Evolutionary conservation across 2,888 invertebrate genomes (phyloP).

Genomic region (Scaptomyza flava): DNA sequence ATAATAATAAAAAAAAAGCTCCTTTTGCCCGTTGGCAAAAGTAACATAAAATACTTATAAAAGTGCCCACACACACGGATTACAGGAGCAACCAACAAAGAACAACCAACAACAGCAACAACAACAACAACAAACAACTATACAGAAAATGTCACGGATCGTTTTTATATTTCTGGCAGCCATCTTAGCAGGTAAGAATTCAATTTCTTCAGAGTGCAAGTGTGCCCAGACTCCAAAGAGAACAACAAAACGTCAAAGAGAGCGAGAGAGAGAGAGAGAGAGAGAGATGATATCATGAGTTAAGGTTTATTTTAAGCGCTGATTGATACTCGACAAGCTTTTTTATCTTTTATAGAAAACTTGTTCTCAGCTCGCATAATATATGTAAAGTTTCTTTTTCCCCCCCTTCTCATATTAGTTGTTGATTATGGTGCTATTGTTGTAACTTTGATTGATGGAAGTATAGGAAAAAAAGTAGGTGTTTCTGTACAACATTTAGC

Average conservation of each 20-base stretch:
- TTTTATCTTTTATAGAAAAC: slow-evolving; percentile 2
- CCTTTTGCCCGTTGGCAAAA: slow-evolving; percentile 44
- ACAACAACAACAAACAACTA: slow-evolving; percentile 12
- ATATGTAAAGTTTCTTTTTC: slow-evolving; percentile 16
- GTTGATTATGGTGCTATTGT: slow-evolving; percentile 17
- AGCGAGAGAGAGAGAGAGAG: neutral
- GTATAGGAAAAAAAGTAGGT: too few relatives aligned
- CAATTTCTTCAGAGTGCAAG: slow-evolving; percentile 18
- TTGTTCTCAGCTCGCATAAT: slow-evolving; percentile 8
- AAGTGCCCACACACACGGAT: slow-evolving; percentile 57
- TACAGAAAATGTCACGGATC: slow-evolving; percentile 72
- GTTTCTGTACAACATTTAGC: neutral
- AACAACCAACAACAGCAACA: slow-evolving; percentile 15
- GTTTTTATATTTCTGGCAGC: slow-evolving; percentile 76
- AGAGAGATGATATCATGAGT: slow-evolving; percentile 66
- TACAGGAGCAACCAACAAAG: slow-evolving; percentile 30
- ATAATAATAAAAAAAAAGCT: slow-evolving; percentile 36
- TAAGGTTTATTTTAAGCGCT: slow-evolving; percentile 59
- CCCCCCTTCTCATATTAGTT: neutral
- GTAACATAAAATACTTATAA: slow-evolving; percentile 43
- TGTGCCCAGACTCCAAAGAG: slow-evolving; percentile 8
- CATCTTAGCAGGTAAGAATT: slow-evolving; percentile 81
- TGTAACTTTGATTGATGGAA: slow-evolving; percentile 6
- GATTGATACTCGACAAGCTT: slow-evolving; percentile 43
- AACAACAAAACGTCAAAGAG: neutral